Evolutionary conservation across 2,797 vertebrate genomes (phyloP).

Genomic region (Etheostoma nigrum): DNA sequence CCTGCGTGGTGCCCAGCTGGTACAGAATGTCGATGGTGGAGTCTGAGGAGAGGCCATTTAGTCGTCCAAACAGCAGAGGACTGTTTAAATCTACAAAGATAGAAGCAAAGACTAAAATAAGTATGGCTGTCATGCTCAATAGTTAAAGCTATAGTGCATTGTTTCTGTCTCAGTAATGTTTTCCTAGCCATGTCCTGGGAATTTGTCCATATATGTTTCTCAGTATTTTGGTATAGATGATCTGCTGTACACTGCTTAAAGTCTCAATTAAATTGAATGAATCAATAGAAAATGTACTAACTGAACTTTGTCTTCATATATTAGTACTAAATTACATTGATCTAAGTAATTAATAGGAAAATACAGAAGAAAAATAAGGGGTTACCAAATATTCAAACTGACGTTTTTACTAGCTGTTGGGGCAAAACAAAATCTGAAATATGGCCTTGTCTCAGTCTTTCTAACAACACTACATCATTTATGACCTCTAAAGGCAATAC

Average conservation of each 20-base stretch:
- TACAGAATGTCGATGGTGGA: constrained; percentile 99
- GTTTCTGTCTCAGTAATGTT: too few relatives aligned
- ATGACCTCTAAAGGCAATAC: constrained; percentile 2
- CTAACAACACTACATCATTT: not conserved
- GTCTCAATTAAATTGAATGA: too few relatives aligned
- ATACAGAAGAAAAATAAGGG: not conserved
- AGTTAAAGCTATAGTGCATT: too few relatives aligned
- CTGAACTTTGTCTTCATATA: too few relatives aligned
- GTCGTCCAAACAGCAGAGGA: constrained; percentile 95
- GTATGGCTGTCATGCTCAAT: not conserved
- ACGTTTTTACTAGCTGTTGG: not conserved
- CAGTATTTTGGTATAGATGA: too few relatives aligned
- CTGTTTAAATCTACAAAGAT: constrained; percentile 93
- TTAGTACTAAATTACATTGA: not conserved
- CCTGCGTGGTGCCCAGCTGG: constrained; percentile 98
- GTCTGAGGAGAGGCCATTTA: constrained; percentile 98
- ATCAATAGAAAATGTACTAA: not conserved
- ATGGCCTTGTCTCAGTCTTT: constrained; percentile 2
- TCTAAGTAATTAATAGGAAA: not conserved
- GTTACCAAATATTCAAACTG: not conserved
- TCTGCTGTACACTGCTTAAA: too few relatives aligned
- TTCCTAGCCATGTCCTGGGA: too few relatives aligned
- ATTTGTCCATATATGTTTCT: too few relatives aligned
- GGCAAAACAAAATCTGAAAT: not conserved
- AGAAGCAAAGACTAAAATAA: constrained; percentile 1